Evolutionary conservation across 1,140 invertebrate genomes (phyloP).

Genomic region (Heliconius congener): DNA sequence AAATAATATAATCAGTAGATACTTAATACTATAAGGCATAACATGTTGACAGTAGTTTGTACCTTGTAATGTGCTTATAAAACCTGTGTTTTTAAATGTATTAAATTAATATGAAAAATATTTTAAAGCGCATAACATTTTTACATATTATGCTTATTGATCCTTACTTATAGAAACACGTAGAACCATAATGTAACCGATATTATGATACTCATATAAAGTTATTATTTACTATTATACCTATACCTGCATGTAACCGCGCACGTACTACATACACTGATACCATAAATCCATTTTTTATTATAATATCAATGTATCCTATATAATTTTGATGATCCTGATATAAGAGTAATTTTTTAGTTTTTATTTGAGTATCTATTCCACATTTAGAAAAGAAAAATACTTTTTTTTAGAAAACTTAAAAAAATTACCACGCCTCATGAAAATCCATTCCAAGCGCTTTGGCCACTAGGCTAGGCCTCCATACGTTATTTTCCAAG

Average conservation of each 20-base stretch:
- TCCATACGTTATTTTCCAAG: too few species aligned
- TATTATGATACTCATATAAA: background rate
- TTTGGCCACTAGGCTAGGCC: too few species aligned
- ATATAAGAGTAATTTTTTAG: too few species aligned
- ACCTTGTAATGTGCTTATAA: slow-evolving; percentile 3
- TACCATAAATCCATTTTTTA: background rate
- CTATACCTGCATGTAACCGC: background rate
- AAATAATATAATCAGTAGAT: background rate
- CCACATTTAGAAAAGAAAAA: too few species aligned
- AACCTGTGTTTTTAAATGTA: background rate
- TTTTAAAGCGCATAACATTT: background rate
- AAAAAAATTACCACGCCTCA: too few species aligned
- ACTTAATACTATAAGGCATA: background rate
- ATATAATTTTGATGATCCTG: too few species aligned
- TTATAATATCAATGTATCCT: too few species aligned
- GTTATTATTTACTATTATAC: background rate
- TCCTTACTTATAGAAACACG: background rate
- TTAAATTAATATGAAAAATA: background rate
- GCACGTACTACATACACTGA: background rate
- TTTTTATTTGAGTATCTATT: too few species aligned
- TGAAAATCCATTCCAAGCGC: too few species aligned
- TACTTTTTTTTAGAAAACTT: too few species aligned
- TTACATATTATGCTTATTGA: background rate
- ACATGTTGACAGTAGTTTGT: background rate
- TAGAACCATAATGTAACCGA: background rate